A percentile compares a stretch with the other conserved stretches of the same genome.
phyloP scores from a whole-genome alignment of 2,797 vertebrate genomes.

The Pipistrellus kuhlii region DNA sequence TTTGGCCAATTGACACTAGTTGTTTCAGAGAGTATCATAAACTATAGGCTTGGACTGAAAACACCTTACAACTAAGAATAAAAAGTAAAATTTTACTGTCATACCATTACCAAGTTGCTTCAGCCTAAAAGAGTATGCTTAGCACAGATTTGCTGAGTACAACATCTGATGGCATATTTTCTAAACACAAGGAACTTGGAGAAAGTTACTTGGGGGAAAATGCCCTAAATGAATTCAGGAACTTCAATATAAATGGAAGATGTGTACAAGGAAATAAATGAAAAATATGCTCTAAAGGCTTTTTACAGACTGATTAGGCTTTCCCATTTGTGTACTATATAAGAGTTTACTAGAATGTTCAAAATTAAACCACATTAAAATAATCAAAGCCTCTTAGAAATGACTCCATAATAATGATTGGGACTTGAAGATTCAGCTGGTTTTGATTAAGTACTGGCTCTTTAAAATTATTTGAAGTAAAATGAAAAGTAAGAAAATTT shows the following conservation, averaged over 20 bases:
- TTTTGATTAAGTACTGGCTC: conserved; percentile 70
- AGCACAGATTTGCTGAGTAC: conserved; percentile 56
- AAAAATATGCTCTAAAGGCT: conserved; percentile 58
- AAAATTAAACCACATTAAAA: conserved; percentile 84
- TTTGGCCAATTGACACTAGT: background rate
- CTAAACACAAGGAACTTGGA: background rate
- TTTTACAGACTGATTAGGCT: conserved; percentile 58
- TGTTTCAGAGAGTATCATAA: background rate
- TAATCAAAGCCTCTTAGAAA: conserved; percentile 79
- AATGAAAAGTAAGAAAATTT: conserved; percentile 60
- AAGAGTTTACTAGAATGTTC: conserved; percentile 80
- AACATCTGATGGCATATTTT: conserved; percentile 12
- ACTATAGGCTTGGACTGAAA: background rate
- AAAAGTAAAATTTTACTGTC: background rate
- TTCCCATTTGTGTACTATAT: conserved; percentile 74
- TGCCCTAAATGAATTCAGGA: conserved; percentile 66
- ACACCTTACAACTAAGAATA: background rate
- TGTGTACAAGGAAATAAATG: conserved; percentile 40
- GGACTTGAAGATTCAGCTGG: conserved; percentile 79
- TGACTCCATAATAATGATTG: conserved; percentile 74
- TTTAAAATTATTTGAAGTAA: conserved; percentile 75
- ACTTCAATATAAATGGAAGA: conserved; percentile 69
- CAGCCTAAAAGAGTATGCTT: background rate
- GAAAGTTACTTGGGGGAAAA: conserved; percentile 66
- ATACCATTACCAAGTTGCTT: background rate